Base-by-base conservation (phyloP, 2,797 vertebrate species). In the Hippoglossus hippoglossus region DNA sequence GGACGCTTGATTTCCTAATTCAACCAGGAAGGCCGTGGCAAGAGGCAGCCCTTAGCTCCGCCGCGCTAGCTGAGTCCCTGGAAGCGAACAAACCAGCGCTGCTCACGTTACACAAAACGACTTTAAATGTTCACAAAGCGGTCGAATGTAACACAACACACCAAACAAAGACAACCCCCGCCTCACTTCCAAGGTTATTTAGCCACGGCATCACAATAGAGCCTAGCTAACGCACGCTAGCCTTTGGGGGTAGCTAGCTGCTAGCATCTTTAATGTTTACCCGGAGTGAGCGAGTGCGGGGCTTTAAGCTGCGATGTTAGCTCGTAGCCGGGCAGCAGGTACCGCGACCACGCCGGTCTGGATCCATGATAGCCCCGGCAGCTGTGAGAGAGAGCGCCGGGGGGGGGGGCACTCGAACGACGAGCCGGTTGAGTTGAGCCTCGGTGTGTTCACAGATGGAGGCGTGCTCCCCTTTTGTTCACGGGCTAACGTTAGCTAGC, bases 121-220 rank as follows among this genome's bases (percentile, higher is more conserved):
- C 13, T 26, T 1, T 39, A 36, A 10, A 39, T 5, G 15, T 11
- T 7, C 1, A 15, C 25, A n/a, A 5, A 2, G 4, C n/a, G 2
- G 5, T n/a, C 44, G 15, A 63, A 13, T 66, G 67, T 16, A 13
- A 3, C 1, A n/a, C 21, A 11, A 49, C 18, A 52, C 19, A 46
- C 39, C 12, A 2, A 10, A 34, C 1, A 59, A 10, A 59, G 77
- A 54, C 54, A 79, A 21, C 8, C 47, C 21, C 34, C 22, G 28
- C 50, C 59, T 41, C 52, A 18, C 31, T 63, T 84, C 86, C 90
- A 91, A 94, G 89, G 90, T 94, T 95, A 94, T 93, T 94, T 80
- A 86, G 89, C 89, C 90, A 90, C 89, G 92, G 93, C 91, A 93
- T 92, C 91, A 93, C 93, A 94, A 92, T 89, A 90, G 82, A 86